phyloP scores from a whole-genome alignment of 2,797 vertebrate genomes.

The Artibeus lituratus region DNA sequence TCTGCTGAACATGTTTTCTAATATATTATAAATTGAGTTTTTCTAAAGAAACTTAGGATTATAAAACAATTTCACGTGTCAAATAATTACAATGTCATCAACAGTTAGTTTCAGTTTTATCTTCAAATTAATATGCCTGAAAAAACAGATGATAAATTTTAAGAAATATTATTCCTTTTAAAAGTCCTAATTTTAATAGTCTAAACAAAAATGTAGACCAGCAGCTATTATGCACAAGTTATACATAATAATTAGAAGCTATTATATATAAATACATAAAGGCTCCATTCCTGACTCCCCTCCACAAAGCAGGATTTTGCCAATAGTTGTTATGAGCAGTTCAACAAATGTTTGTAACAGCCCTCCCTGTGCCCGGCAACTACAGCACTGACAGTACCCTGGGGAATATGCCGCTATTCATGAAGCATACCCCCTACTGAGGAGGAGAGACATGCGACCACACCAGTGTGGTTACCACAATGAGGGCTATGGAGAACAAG shows the following conservation, averaged over 20 bases:
- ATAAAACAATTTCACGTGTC: constrained; percentile 45
- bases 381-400: neutral
- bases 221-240: neutral
- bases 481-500: neutral
- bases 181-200: constrained; percentile 25
- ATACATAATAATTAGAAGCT: neutral
- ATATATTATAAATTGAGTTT: neutral
- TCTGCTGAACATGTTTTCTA: constrained; percentile 6
- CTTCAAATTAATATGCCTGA: constrained; percentile 35
- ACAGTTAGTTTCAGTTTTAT: constrained; percentile 17
- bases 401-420: neutral
- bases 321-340: neutral
- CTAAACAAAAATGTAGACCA: neutral
- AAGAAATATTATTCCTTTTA: constrained; percentile 44
- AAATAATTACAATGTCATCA: constrained; percentile 47
- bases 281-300: neutral
- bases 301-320: neutral
- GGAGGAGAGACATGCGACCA: neutral
- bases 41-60: constrained; percentile 17
- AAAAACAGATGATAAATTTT: constrained; percentile 33
- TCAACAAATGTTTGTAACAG: neutral
- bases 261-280: neutral
- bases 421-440: neutral
- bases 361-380: neutral
- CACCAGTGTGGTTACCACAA: neutral